Evolutionary conservation across 2,797 vertebrate genomes (phyloP).

Genomic region (Gambusia yucatana): DNA sequence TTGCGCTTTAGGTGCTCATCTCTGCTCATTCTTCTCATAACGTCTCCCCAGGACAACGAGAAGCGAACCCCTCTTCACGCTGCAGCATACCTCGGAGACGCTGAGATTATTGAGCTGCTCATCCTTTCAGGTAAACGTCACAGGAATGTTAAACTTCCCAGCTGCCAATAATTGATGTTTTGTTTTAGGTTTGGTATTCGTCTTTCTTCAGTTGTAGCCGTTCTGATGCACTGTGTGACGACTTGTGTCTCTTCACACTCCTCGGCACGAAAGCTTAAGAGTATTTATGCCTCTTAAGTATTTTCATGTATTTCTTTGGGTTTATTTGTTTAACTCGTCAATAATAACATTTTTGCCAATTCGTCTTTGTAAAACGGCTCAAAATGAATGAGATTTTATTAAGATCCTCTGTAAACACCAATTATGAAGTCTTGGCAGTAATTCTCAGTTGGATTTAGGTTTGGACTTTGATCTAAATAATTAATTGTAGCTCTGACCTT

Average conservation of each 20-base stretch:
- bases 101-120: slow-evolving; percentile 98
- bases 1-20: neutral
- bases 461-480: neutral
- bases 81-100: slow-evolving; percentile 95
- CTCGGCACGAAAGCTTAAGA: too few species aligned
- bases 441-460: neutral
- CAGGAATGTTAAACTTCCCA: neutral
- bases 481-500: neutral
- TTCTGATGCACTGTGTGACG: neutral
- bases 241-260: neutral
- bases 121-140: slow-evolving; percentile 91
- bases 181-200: neutral
- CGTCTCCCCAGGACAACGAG: slow-evolving; percentile 88
- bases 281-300: neutral
- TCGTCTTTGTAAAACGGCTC: neutral
- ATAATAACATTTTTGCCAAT: neutral
- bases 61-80: slow-evolving; percentile 97
- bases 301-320: neutral
- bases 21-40: neutral
- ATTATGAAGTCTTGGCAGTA: neutral
- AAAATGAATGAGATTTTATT: neutral
- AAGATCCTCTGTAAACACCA: neutral
- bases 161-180: neutral
- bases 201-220: neutral
- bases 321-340: neutral